phyloP scores from a whole-genome alignment of 92 coral and sea anemone genomes.

The Zoanthus sansibaricus region DNA sequence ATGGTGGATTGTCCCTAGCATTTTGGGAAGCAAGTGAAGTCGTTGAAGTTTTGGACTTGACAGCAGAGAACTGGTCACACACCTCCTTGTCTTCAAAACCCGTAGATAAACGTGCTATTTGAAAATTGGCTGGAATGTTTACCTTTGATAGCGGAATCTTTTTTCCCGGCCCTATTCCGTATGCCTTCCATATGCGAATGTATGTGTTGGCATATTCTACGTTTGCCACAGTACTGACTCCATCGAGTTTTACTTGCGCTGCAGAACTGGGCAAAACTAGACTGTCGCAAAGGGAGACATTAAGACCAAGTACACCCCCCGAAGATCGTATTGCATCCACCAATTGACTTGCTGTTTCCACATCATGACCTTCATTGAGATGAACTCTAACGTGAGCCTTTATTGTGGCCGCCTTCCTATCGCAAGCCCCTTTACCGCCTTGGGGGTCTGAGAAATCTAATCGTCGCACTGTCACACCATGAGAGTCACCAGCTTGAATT shows the following conservation, averaged over 20 bases:
- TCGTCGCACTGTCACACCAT: slow-evolving; percentile 59
- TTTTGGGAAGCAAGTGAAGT: slow-evolving; percentile 44
- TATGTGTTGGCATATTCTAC: slow-evolving; percentile 53
- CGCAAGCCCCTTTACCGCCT: slow-evolving; percentile 82
- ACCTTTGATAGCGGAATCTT: slow-evolving; percentile 57
- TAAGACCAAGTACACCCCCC: slow-evolving; percentile 71
- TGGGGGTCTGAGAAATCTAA: slow-evolving; percentile 77
- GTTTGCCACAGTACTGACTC: slow-evolving; percentile 61
- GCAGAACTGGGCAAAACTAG: slow-evolving; percentile 52
- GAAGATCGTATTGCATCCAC: slow-evolving; percentile 63
- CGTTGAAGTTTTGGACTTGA: slow-evolving; percentile 36
- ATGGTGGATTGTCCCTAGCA: slow-evolving; percentile 39
- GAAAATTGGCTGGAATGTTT: slow-evolving; percentile 50
- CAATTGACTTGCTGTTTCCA: slow-evolving; percentile 65
- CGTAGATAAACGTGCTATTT: slow-evolving; percentile 47
- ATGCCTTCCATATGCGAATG: slow-evolving; percentile 65
- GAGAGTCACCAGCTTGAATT: slow-evolving; percentile 50
- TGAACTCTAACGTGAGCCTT: slow-evolving; percentile 62
- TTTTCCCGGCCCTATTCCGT: slow-evolving; percentile 70
- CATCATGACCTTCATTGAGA: slow-evolving; percentile 74
- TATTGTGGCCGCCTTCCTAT: slow-evolving; percentile 72
- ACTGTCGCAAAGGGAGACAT: slow-evolving; percentile 58
- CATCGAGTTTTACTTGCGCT: slow-evolving; percentile 52
- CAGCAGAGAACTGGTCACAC: slow-evolving; percentile 53
- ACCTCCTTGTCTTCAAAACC: slow-evolving; percentile 37